Evolutionary conservation across 2,888 invertebrate genomes (phyloP).

Genomic region (Ashinkailepas kermadecensis): DNA sequence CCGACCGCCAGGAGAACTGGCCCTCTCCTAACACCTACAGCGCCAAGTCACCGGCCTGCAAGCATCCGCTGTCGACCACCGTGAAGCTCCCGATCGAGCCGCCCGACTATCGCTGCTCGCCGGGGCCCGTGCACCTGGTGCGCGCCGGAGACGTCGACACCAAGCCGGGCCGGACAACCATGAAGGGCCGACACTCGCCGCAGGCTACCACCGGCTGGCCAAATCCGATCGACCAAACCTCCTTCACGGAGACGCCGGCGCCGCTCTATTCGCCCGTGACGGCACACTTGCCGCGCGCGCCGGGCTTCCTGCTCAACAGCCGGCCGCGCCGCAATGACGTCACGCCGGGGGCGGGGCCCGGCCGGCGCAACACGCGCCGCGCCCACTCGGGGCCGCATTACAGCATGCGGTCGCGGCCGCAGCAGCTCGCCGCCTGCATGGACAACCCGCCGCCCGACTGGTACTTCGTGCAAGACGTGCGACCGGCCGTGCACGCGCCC

Average conservation of each 20-base stretch:
- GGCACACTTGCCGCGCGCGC: not conserved
- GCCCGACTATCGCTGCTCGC: constrained; percentile 13
- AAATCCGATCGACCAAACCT: not conserved
- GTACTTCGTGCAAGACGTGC: constrained; percentile 14
- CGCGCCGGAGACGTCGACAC: not conserved
- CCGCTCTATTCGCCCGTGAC: not conserved
- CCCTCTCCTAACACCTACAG: not conserved
- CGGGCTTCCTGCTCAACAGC: not conserved
- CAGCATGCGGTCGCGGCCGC: not conserved
- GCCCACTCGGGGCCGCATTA: not conserved
- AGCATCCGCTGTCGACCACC: not conserved
- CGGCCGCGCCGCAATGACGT: not conserved
- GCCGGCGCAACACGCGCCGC: not conserved
- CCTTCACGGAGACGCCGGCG: constrained; percentile 1
- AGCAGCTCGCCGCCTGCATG: not conserved
- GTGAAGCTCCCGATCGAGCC: not conserved
- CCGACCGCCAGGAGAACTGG: not conserved
- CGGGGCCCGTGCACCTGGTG: not conserved
- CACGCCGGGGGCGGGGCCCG: not conserved
- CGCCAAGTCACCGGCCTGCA: not conserved
- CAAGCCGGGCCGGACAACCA: not conserved
- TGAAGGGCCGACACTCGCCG: constrained; percentile 2
- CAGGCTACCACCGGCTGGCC: not conserved
- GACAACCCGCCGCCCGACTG: constrained; percentile 16
- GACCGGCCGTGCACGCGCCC: constrained; percentile 6